Conservation (phyloP, 64 coral and sea anemone species). For the Pachyseris speciosa region DNA sequence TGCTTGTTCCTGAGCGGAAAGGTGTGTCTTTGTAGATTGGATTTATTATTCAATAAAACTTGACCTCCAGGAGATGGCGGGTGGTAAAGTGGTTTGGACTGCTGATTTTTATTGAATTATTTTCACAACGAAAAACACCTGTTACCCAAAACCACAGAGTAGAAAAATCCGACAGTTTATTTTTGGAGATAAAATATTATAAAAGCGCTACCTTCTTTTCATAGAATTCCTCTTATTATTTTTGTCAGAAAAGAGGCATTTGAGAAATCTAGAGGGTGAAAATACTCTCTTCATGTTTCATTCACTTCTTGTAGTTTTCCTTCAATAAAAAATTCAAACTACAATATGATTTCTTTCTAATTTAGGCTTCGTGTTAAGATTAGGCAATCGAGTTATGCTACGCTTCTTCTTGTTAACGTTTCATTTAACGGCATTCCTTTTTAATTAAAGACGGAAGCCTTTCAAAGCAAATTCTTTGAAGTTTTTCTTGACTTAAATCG, state of each 20-base stretch:
- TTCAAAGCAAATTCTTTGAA: neutral
- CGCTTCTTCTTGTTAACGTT: neutral
- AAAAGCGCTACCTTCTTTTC: neutral
- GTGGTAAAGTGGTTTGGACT: constrained; percentile 13
- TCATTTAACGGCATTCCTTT: neutral
- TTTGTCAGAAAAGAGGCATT: neutral
- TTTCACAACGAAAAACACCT: constrained; percentile 9
- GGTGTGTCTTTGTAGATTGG: constrained; percentile 3
- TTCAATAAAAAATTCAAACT: neutral
- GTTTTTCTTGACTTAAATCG: neutral
- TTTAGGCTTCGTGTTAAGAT: neutral
- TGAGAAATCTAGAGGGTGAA: neutral
- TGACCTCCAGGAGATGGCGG: constrained; percentile 15
- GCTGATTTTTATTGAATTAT: constrained; percentile 41
- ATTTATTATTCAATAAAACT: constrained; percentile 10
- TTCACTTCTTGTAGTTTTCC: too few species aligned
- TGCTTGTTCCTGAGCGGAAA: neutral
- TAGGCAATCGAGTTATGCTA: neutral
- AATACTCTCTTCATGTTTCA: too few species aligned
- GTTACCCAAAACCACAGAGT: constrained; percentile 16
- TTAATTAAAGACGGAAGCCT: neutral
- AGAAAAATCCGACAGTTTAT: constrained; percentile 6
- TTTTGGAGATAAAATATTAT: neutral
- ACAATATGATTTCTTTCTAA: neutral
- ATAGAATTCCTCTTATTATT: neutral